phyloP scores from a whole-genome alignment of 2,113 vertebrate genomes.

The Hippocampus mohnikei region DNA sequence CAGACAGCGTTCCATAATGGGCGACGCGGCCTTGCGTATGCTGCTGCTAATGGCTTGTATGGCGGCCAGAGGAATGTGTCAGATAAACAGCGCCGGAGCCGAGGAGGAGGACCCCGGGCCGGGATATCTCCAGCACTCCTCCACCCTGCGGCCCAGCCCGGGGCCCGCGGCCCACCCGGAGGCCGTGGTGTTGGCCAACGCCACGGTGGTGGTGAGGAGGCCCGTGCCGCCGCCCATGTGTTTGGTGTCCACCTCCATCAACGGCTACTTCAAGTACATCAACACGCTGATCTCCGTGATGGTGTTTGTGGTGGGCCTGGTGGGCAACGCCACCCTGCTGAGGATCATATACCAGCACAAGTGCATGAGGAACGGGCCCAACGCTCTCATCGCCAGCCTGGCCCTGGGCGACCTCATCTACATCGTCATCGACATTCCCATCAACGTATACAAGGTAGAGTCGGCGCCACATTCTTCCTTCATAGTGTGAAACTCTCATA shows the following conservation, averaged over 20 bases:
- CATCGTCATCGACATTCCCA: slow-evolving; percentile 89
- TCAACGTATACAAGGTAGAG: slow-evolving; percentile 91
- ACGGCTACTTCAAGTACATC: slow-evolving; percentile 85
- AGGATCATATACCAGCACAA: slow-evolving; percentile 99
- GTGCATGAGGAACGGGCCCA: slow-evolving; percentile 98
- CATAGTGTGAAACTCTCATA: background rate
- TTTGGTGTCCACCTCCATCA: slow-evolving; percentile 68
- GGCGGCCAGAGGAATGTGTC: slow-evolving; percentile 68
- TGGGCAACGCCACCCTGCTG: slow-evolving; percentile 92
- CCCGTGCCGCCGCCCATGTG: slow-evolving; percentile 52
- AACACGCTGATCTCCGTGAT: slow-evolving; percentile 87
- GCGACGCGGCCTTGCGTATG: slow-evolving; percentile 35
- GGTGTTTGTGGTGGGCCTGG: slow-evolving; percentile 92
- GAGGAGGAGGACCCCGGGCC: slow-evolving; percentile 14
- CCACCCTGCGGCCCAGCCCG: slow-evolving; percentile 36
- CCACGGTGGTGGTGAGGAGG: slow-evolving; percentile 16
- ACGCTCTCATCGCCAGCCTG: slow-evolving; percentile 93
- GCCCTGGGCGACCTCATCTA: slow-evolving; percentile 96
- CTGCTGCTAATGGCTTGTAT: slow-evolving; percentile 65
- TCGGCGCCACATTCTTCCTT: background rate
- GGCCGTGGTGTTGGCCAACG: slow-evolving; percentile 11
- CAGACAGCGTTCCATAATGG: slow-evolving; percentile 59
- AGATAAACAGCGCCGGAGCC: slow-evolving; percentile 53
- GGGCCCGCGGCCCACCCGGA: slow-evolving; percentile 35
- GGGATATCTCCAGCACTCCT: slow-evolving; percentile 33